These are phyloP conservation scores for Cryptocheilus praepositus DNA, from an alignment of 2,888 invertebrate genomes.

Conservation along the genomic window DNA sequence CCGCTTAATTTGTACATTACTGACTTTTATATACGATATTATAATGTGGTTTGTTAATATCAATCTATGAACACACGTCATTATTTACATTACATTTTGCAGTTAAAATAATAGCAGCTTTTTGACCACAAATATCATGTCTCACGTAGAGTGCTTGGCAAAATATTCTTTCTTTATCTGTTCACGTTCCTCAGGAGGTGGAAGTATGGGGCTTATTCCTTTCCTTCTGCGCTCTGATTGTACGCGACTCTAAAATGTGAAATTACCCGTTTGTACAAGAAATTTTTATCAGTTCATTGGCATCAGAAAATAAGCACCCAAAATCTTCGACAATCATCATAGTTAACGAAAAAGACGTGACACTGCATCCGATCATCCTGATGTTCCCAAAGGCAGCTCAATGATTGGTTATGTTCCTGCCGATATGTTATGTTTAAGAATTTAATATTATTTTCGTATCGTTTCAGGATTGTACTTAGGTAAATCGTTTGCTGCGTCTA, in stretches of 20 bases:
- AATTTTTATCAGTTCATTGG: not conserved
- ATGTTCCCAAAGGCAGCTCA: conserved; percentile 83
- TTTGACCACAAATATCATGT: too few relatives aligned
- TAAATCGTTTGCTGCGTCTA: conserved; percentile 28
- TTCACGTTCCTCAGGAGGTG: conserved; percentile 82
- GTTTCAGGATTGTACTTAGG: not conserved
- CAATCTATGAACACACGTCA: not conserved
- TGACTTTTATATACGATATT: too few relatives aligned
- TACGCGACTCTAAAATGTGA: conserved; percentile 78
- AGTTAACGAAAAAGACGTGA: conserved; percentile 83
- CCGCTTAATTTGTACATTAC: not conserved
- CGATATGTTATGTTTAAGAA: conserved; percentile 33
- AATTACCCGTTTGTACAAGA: not conserved
- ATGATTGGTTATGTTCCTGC: conserved; percentile 85
- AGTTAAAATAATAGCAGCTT: too few relatives aligned
- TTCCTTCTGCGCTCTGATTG: conserved; percentile 78
- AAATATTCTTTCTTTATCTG: conserved; percentile 81
- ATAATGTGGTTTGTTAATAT: too few relatives aligned
- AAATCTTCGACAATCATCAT: conserved; percentile 86
- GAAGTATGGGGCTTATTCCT: conserved; percentile 82
- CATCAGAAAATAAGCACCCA: conserved; percentile 81
- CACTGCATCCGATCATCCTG: conserved; percentile 83
- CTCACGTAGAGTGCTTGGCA: too few relatives aligned
- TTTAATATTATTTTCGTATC: conserved; percentile 10
- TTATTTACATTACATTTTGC: too few relatives aligned